A percentile compares a stretch with the other conserved stretches of the same genome.
These are phyloP conservation scores for Drosophila tripunctata DNA, from an alignment of 2,888 invertebrate genomes.

Conservation along the genomic window DNA sequence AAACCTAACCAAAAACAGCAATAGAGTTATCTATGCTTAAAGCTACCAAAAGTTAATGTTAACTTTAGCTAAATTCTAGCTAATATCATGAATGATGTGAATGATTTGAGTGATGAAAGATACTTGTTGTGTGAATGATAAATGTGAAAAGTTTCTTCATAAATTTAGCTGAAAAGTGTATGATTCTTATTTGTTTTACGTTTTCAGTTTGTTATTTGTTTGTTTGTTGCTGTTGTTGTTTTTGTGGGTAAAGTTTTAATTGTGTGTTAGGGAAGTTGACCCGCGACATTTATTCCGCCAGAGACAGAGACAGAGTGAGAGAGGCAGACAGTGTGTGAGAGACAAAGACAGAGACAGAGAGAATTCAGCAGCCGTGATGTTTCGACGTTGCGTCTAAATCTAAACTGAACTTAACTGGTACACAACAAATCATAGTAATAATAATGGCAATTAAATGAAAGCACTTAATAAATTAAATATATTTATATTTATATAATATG, in stretches of 20 bases:
- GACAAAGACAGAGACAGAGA: constrained; percentile 6
- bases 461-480: constrained; percentile 30
- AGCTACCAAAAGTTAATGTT: background rate
- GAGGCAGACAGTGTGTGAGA: background rate
- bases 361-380: constrained; percentile 29
- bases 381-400: constrained; percentile 3
- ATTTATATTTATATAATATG: no score
- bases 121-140: constrained; percentile 14
- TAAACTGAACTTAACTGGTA: constrained; percentile 39
- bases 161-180: constrained; percentile 16
- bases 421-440: constrained; percentile 29
- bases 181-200: background rate
- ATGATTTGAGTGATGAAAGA: constrained; percentile 23
- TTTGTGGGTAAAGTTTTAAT: constrained; percentile 9
- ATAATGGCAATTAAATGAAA: constrained; percentile 31
- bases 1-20: no score
- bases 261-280: constrained; percentile 9
- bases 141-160: constrained; percentile 20
- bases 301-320: constrained; percentile 4
- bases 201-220: background rate
- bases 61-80: background rate
- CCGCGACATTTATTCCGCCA: constrained; percentile 16
- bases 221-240: constrained; percentile 4
- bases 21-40: background rate
- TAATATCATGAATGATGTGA: constrained; percentile 10